Evolutionary conservation across 2,888 invertebrate genomes (phyloP).

Genomic region (Hololepta plana): DNA sequence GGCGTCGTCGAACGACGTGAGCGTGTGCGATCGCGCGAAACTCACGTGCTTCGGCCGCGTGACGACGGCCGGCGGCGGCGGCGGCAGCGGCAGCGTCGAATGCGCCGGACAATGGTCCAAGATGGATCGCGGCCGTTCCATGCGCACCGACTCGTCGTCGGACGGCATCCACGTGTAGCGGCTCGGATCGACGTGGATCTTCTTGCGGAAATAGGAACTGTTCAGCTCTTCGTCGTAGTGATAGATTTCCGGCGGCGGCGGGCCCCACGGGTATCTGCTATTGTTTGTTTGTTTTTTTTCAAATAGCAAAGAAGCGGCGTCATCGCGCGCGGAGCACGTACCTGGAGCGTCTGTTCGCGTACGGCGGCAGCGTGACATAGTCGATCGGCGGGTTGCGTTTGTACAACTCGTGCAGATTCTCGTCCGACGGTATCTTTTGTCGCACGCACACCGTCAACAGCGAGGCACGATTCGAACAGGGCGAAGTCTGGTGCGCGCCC

Average conservation of each 20-base stretch:
- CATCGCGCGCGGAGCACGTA: constrained; percentile 19
- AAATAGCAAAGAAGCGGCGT: constrained; percentile 16
- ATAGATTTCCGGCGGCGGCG: constrained; percentile 39
- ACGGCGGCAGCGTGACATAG: too few species aligned
- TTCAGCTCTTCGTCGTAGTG: constrained; percentile 56
- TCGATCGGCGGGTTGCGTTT: constrained; percentile 37
- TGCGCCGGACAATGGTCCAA: constrained; percentile 15
- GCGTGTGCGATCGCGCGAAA: constrained; percentile 73
- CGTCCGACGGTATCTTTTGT: constrained; percentile 72
- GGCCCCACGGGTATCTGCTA: constrained; percentile 38
- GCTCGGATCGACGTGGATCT: constrained; percentile 56
- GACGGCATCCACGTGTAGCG: constrained; percentile 58
- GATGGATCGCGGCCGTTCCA: constrained; percentile 46
- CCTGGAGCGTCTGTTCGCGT: constrained; percentile 58
- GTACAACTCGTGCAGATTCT: constrained; percentile 50
- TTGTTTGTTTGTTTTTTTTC: too few species aligned
- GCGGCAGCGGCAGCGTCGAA: constrained; percentile 36
- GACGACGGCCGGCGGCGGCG: constrained; percentile 35
- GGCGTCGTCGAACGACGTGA: constrained; percentile 68
- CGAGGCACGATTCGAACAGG: constrained; percentile 44
- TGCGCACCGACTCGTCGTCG: constrained; percentile 51
- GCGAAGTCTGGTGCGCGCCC: constrained; percentile 54
- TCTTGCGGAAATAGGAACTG: constrained; percentile 62
- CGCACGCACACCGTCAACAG: constrained; percentile 76
- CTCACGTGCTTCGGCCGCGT: constrained; percentile 83